Evolutionary conservation across 2,888 invertebrate genomes (phyloP), one percentile per base, ranked within the genome.

Genomic region (Volucella inanis): DNA sequence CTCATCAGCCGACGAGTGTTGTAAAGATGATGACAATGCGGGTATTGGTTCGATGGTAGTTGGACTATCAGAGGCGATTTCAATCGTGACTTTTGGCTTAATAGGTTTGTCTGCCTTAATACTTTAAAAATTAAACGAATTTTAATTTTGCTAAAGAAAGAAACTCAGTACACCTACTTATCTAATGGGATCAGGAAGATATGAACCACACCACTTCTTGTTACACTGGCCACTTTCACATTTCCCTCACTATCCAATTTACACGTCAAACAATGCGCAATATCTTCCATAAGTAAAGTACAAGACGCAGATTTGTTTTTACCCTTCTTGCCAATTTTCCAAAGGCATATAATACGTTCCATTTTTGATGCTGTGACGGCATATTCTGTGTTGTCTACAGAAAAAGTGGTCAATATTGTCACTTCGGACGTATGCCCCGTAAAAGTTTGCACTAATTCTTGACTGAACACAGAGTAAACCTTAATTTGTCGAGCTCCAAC

Each of bases 171-270:
- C 11, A 47, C 75, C 78, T 75, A 90, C 91, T 96, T 96, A 92
- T 97, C 97, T 47, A 96, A 92, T 87, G 94, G 94, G 89, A 96
- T 95, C 65, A 95, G 94, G 90, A 96, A 98, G 72, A 96, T 93
- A 91, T 97, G 96, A 49, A 96, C 94, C 8, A 95, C 94, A 0
- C 98, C 98, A 89, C 95, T 96, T 88, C 95, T 94, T 0, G 97
- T 96, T 8, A 93, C 88, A 90, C 92, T 90, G 87, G 94, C 91
- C 91, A 92, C 89, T 87, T 92, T 92, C 6, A 92, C 47, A 0
- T 93, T 93, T 0, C 93, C 93, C 4, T 94, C 93, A 10, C 93
- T 93, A 3, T 91, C 91, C 18, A 93, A 89, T 82, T 93, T 89
- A 1, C 93, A 91, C 0, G 94, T 94, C 22, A 94, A 87, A 72